A percentile compares a stretch with the other conserved stretches of the same genome.
Evolutionary conservation across 2,113 vertebrate genomes (phyloP).

Genomic region (Ailurus styani): DNA sequence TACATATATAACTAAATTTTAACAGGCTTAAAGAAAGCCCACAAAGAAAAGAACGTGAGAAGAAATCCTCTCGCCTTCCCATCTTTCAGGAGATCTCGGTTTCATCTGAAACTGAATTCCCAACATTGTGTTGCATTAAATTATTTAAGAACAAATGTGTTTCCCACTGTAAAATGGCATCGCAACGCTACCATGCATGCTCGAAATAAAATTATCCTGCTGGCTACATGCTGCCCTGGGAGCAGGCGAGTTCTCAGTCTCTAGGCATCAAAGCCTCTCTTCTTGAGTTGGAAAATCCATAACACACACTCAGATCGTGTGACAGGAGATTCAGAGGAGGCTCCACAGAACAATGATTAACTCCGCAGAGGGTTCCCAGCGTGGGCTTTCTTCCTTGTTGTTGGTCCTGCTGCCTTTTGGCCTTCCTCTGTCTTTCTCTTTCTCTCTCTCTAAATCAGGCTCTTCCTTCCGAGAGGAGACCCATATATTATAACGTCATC

Average conservation of each 20-base stretch:
- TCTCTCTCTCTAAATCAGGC: neutral
- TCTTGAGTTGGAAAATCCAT: slow-evolving; percentile 34
- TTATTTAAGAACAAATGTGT: slow-evolving; percentile 76
- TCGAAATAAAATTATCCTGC: slow-evolving; percentile 72
- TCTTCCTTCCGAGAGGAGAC: slow-evolving; percentile 6
- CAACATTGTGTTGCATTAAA: slow-evolving; percentile 75
- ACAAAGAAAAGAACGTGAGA: neutral
- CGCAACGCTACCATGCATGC: slow-evolving; percentile 44
- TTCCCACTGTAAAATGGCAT: slow-evolving; percentile 67
- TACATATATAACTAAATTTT: neutral
- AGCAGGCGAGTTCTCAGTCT: slow-evolving; percentile 48
- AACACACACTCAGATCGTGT: neutral
- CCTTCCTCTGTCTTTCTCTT: neutral
- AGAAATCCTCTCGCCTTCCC: slow-evolving; percentile 50
- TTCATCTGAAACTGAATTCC: slow-evolving; percentile 60
- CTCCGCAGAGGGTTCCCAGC: neutral
- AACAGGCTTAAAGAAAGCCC: slow-evolving; percentile 2
- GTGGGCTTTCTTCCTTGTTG: neutral
- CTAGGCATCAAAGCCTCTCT: slow-evolving; percentile 65
- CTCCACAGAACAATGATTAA: neutral
- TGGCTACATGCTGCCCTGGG: slow-evolving; percentile 47
- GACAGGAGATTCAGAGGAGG: neutral
- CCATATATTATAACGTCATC: neutral
- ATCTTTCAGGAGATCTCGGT: slow-evolving; percentile 53
- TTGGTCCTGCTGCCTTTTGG: neutral